Conservation (phyloP, 2,113 vertebrate species). For the Anser cygnoides region DNA sequence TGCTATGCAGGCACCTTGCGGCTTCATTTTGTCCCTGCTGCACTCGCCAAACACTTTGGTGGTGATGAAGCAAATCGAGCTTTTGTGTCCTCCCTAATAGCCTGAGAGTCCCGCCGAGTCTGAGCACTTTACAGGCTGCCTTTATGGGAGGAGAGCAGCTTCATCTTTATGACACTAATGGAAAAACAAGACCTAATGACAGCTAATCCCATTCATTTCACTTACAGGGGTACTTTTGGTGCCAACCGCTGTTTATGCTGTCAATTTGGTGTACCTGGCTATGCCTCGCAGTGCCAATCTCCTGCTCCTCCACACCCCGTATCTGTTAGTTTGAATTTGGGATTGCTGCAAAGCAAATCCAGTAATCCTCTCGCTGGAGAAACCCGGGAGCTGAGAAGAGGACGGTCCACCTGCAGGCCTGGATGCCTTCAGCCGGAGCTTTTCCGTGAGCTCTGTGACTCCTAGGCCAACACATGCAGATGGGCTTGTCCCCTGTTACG, state of each 20-base stretch:
- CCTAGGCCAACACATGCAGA: rapidly evolving
- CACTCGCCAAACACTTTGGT: background rate
- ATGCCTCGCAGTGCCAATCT: background rate
- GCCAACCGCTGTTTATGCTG: background rate
- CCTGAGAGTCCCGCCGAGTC: background rate
- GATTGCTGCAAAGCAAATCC: background rate
- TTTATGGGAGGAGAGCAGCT: background rate
- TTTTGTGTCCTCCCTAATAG: constrained; percentile 21
- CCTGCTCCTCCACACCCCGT: background rate
- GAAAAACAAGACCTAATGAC: constrained; percentile 33
- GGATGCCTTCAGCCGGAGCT: background rate
- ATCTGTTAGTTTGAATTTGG: rapidly evolving
- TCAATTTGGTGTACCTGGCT: background rate
- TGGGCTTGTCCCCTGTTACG: background rate
- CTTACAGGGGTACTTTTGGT: background rate
- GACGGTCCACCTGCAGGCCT: background rate
- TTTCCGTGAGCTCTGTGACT: background rate
- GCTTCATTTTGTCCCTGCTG: background rate
- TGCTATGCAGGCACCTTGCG: background rate
- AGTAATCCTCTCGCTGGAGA: background rate
- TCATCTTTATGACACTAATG: constrained; percentile 38
- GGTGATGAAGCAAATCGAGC: background rate
- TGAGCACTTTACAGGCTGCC: background rate
- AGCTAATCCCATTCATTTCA: background rate
- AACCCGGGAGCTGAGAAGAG: background rate